Evolutionary conservation across 1,140 invertebrate species (phyloP), one percentile per base, ranked within the genome.

Genomic region (Delia radicum): DNA sequence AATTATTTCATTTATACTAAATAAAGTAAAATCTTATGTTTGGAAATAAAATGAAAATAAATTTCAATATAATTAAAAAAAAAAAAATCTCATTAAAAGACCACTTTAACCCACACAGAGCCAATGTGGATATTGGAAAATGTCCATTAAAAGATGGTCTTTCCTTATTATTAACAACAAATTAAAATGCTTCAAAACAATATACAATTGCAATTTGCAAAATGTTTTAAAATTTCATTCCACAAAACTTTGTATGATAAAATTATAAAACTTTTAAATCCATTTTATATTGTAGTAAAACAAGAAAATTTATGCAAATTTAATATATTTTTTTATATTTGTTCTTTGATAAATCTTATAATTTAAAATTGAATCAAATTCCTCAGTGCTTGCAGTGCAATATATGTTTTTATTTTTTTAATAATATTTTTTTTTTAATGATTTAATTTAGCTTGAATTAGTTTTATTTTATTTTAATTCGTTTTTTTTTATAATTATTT

Each of bases 331-430:
- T 55, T 55, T 37, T 37, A 37, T 37, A 55, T 55, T 10, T n/a
- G 4, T 15, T 55, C 18, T 1, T 55, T 37, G 33, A 37, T 10
- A 1, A 37, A 12, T 65, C 65, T 69, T 69, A 69, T 37, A 69
- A 69, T 69, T 83, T 85, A 84, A 83, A 84, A 85, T 85, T 84
- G 82, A 85, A 85, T 85, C 83, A 85, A 85, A 85, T 85, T 85
- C 83, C 83, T 85, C 83, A 85, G 83, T 85, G 83, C 83, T 85
- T 85, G 83, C 83, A 85, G 83, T 85, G 83, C 83, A 82, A 73
- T 77, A 83, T 81, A 67, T 75, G 31, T 67, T 29, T 69, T 28
- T 73, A 21, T 26, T 27, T 26, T 28, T 73, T 65, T 73, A 62
- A 5, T 73, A 69, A 15, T 31, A 26, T 31, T 48, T 29, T 27